A percentile compares a stretch with the other conserved stretches of the same genome.
Conservation (phyloP, 2,888 invertebrate genomes). For the Acholoe squamosa region DNA sequence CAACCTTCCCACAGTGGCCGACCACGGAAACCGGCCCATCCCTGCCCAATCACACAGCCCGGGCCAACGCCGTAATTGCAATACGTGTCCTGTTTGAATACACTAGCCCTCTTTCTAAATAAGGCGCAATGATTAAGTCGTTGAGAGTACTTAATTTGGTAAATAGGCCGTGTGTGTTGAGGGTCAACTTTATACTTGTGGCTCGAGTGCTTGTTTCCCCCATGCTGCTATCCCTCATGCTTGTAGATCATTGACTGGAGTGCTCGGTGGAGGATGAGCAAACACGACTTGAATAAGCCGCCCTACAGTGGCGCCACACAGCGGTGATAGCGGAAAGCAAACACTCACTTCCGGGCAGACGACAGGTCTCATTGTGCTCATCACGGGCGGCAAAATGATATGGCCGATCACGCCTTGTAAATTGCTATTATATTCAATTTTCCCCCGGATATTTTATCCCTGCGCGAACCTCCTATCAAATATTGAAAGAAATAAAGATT, state of each 20-base stretch:
- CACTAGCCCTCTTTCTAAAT: slow-evolving; percentile 59
- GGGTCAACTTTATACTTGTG: slow-evolving; percentile 56
- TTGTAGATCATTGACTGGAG: slow-evolving; percentile 43
- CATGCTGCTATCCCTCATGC: neutral
- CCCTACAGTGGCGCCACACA: slow-evolving; percentile 5
- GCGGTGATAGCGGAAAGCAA: slow-evolving; percentile 36
- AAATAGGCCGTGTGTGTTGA: slow-evolving; percentile 42
- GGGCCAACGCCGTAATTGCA: slow-evolving; percentile 47
- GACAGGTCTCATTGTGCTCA: slow-evolving; percentile 31
- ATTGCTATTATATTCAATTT: slow-evolving; percentile 63
- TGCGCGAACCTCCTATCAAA: slow-evolving; percentile 53
- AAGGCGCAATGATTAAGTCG: slow-evolving; percentile 60
- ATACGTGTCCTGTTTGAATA: slow-evolving; percentile 60
- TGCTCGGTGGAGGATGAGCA: slow-evolving; percentile 42
- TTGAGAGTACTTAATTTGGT: slow-evolving; percentile 61
- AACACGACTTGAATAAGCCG: slow-evolving; percentile 44
- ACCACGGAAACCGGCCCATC: neutral
- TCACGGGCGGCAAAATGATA: slow-evolving; percentile 58
- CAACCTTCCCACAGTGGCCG: slow-evolving; percentile 29
- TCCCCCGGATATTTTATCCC: slow-evolving; percentile 58
- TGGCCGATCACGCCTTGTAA: slow-evolving; percentile 62
- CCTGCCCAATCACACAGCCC: neutral
- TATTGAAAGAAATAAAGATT: slow-evolving; percentile 63
- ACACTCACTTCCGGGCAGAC: slow-evolving; percentile 31
- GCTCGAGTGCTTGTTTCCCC: slow-evolving; percentile 24